A percentile compares a stretch with the other conserved stretches of the same genome.
Conservation (phyloP, 2,888 invertebrate genomes). For the Patella pellucida region DNA sequence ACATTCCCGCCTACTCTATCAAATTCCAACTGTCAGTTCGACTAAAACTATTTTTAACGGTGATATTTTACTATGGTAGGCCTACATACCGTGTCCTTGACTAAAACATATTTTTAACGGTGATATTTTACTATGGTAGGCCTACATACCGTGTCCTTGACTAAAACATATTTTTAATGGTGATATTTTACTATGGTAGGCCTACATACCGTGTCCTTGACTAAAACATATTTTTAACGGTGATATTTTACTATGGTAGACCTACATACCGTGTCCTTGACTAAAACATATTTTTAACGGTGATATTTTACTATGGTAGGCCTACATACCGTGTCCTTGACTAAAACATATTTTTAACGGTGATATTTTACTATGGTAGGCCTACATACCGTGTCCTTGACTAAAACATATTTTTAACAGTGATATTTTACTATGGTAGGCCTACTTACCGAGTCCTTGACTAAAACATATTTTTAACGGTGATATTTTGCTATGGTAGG, state of each 20-base stretch:
- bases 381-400: too few species aligned
- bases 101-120: too few species aligned
- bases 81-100: constrained; percentile 58
- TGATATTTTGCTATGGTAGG: too few species aligned
- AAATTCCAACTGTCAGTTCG: too few species aligned
- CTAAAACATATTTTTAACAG: too few species aligned
- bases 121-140: too few species aligned
- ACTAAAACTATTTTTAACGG: too few species aligned
- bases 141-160: constrained; percentile 59
- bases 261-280: constrained; percentile 59
- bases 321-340: constrained; percentile 58
- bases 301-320: constrained; percentile 46
- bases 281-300: constrained; percentile 65
- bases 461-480: too few species aligned
- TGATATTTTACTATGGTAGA: constrained; percentile 52
- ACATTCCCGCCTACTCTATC: too few species aligned
- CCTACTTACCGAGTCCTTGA: constrained; percentile 58
- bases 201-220: constrained; percentile 59
- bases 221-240: constrained; percentile 65
- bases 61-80: background rate
- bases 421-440: background rate
- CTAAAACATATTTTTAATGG: constrained; percentile 65
- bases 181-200: constrained; percentile 52
- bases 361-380: too few species aligned
- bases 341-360: too few species aligned